Percentiles rank a stretch among this genome's conserved stretches.
Evolutionary conservation across 2,888 invertebrate genomes (phyloP).

Genomic region (Spatulosminthurus flaviceps): DNA sequence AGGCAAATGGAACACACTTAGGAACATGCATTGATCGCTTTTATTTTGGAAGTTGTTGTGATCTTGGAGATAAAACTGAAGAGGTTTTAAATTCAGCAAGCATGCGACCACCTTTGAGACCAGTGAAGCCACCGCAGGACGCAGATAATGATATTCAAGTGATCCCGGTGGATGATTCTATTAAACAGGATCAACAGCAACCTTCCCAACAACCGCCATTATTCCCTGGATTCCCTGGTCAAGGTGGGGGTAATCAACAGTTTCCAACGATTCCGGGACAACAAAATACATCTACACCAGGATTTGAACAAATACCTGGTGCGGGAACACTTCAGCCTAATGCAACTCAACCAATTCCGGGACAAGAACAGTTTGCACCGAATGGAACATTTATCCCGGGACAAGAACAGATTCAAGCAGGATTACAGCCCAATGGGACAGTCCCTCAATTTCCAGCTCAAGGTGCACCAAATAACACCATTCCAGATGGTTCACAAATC

Average conservation of each 20-base stretch:
- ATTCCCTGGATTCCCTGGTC: slow-evolving; percentile 32
- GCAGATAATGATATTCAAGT: slow-evolving; percentile 63
- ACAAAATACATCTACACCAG: slow-evolving; percentile 27
- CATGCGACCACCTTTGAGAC: slow-evolving; percentile 69
- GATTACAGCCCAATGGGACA: slow-evolving; percentile 9
- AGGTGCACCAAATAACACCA: slow-evolving; percentile 4
- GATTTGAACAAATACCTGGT: not conserved
- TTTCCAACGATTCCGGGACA: slow-evolving; percentile 45
- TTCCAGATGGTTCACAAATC: too few species aligned
- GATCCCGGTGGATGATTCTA: slow-evolving; percentile 30
- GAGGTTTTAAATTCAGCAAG: slow-evolving; percentile 56
- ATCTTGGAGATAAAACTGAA: slow-evolving; percentile 72
- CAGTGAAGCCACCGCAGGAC: slow-evolving; percentile 65
- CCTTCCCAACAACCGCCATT: slow-evolving; percentile 32
- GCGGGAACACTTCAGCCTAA: too few species aligned
- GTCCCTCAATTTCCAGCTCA: too few species aligned
- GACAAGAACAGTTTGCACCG: not conserved
- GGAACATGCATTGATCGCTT: slow-evolving; percentile 93
- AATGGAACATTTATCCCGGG: not conserved
- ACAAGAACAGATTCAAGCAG: slow-evolving; percentile 43
- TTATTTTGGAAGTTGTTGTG: slow-evolving; percentile 93
- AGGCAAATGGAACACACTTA: slow-evolving; percentile 88
- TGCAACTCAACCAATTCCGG: slow-evolving; percentile 30
- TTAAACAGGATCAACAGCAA: slow-evolving; percentile 38
- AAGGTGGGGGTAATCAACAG: slow-evolving; percentile 29